Conservation (phyloP, 2,888 invertebrate genomes). For the Callyntrura sp. region DNA sequence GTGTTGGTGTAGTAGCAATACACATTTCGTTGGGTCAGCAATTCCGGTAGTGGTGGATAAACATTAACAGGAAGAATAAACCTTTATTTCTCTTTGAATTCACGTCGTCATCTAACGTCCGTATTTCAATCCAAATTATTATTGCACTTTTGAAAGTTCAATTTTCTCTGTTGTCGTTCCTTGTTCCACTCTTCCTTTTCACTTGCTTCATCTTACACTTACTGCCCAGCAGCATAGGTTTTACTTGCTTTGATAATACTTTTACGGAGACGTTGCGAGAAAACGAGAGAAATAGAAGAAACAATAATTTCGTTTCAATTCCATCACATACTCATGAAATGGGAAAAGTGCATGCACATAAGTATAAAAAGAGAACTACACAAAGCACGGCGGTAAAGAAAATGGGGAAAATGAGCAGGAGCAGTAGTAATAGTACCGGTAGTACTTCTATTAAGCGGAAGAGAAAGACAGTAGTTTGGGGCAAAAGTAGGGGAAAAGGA, state of each 20-base stretch:
- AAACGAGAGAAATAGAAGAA: not conserved
- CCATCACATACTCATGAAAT: constrained; percentile 50
- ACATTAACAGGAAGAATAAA: constrained; percentile 41
- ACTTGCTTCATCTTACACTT: constrained; percentile 4
- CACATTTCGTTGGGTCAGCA: constrained; percentile 28
- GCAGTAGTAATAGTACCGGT: not conserved
- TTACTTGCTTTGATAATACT: not conserved
- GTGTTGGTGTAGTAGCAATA: not conserved
- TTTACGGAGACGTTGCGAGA: not conserved
- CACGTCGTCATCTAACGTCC: not conserved
- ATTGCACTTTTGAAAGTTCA: constrained; percentile 54
- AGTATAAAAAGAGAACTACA: not conserved
- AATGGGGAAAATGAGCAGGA: constrained; percentile 12
- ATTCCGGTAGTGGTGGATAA: not conserved
- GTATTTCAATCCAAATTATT: constrained; percentile 61
- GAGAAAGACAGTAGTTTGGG: not conserved
- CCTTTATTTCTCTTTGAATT: constrained; percentile 21
- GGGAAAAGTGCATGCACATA: constrained; percentile 58
- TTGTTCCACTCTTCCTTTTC: not conserved
- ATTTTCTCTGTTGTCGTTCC: constrained; percentile 39
- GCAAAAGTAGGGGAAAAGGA: constrained; percentile 18
- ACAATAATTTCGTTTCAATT: constrained; percentile 67
- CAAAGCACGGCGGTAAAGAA: not conserved
- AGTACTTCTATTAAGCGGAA: not conserved
- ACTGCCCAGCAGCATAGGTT: not conserved